Percentiles rank a stretch among this genome's conserved stretches.
Evolutionary conservation across 2,888 invertebrate species (phyloP).

Genomic region (Acanthosepion lycidas): DNA sequence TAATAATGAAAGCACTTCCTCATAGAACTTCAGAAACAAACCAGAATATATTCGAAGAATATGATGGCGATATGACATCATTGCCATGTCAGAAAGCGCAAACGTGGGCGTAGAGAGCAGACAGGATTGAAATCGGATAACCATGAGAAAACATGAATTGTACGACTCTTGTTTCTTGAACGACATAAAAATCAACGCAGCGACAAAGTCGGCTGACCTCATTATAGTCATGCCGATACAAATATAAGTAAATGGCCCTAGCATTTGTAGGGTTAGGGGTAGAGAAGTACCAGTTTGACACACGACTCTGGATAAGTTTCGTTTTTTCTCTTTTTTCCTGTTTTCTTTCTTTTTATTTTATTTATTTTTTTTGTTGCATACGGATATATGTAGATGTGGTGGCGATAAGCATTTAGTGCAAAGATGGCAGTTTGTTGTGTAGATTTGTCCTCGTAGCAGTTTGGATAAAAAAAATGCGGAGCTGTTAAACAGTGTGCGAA

Average conservation of each 20-base stretch:
- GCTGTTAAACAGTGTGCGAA: not conserved
- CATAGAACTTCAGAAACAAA: too few species aligned
- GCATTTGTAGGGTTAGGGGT: not conserved
- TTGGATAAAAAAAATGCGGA: not conserved
- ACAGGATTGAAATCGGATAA: too few species aligned
- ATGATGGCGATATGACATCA: too few species aligned
- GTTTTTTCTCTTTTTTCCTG: too few species aligned
- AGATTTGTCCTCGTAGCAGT: not conserved
- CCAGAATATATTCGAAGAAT: too few species aligned
- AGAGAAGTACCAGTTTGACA: not conserved
- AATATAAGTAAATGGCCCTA: not conserved
- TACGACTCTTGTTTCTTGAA: not conserved
- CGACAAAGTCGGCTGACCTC: not conserved
- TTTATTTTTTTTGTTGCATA: not conserved
- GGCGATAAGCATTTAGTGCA: not conserved
- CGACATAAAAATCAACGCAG: not conserved
- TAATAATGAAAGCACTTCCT: too few species aligned
- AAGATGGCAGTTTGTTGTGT: not conserved
- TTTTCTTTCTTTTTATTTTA: too few species aligned
- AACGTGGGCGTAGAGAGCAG: too few species aligned
- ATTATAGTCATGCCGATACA: not conserved
- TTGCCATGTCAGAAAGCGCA: too few species aligned
- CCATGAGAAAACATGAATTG: not conserved
- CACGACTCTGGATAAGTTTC: not conserved
- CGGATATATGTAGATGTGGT: not conserved